A percentile compares a stretch with the other conserved stretches of the same genome.
Evolutionary conservation across 1,140 invertebrate species (phyloP).

Genomic region (Drosophila neocordata): DNA sequence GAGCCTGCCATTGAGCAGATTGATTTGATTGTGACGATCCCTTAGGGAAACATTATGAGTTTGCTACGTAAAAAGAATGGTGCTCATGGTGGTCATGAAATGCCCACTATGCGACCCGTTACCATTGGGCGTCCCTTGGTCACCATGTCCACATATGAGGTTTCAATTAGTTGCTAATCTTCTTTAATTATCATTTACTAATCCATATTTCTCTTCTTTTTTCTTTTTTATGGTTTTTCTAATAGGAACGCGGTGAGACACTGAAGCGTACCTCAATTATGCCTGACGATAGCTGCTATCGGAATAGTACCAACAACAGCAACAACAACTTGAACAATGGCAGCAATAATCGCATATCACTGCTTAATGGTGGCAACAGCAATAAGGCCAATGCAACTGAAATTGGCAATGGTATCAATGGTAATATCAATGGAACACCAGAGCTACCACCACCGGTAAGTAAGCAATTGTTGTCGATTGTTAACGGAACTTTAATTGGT

Average conservation of each 20-base stretch:
- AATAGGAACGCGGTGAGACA: constrained; percentile 71
- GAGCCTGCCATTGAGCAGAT: constrained; percentile 19
- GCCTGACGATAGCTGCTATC: constrained; percentile 75
- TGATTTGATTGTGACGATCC: not conserved
- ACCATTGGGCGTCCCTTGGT: constrained; percentile 62
- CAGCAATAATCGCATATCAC: constrained; percentile 52
- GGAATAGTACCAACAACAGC: constrained; percentile 48
- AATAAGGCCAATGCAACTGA: not conserved
- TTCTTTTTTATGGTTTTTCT: no score
- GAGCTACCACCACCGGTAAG: constrained; percentile 85
- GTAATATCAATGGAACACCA: constrained; percentile 28
- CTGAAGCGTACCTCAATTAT: constrained; percentile 76
- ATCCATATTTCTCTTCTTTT: no score
- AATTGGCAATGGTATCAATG: constrained; percentile 40
- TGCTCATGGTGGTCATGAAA: constrained; percentile 9
- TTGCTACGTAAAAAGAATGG: constrained; percentile 58
- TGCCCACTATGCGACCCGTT: constrained; percentile 71
- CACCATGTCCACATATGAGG: constrained; percentile 68
- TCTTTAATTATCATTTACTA: no score
- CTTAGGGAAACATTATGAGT: constrained; percentile 60
- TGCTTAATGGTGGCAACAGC: constrained; percentile 47
- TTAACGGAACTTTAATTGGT: not conserved
- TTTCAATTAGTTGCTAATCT: constrained; percentile 28
- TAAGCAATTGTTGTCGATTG: constrained; percentile 29
- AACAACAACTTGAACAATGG: constrained; percentile 30